These are phyloP conservation scores for Megamerina dolium DNA, from an alignment of 2,888 invertebrate species.

Conservation along the genomic window DNA sequence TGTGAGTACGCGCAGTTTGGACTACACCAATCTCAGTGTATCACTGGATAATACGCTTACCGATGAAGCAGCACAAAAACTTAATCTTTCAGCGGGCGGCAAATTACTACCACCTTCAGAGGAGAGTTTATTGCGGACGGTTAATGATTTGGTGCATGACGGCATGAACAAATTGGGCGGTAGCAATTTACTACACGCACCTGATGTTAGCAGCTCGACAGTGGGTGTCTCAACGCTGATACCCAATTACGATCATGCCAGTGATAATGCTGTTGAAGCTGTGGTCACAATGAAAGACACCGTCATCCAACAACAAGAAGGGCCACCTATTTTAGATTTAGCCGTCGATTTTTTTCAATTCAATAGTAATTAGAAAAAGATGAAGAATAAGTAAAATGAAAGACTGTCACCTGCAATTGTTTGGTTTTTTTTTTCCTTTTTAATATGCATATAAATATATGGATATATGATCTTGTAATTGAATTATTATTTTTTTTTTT, in stretches of 20 bases:
- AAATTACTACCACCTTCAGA: constrained; percentile 44
- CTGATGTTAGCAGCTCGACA: constrained; percentile 9
- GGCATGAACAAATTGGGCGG: constrained; percentile 30
- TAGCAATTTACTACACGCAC: constrained; percentile 19
- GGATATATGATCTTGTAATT: too few species aligned
- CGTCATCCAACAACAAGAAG: constrained; percentile 21
- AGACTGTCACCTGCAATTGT: too few species aligned
- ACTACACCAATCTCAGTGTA: constrained; percentile 45
- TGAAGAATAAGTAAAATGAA: too few species aligned
- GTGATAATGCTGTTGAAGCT: constrained; percentile 49
- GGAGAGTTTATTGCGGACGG: constrained; percentile 44
- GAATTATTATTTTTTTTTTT: too few species aligned
- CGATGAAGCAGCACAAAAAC: constrained; percentile 44
- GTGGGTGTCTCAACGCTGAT: constrained; percentile 19
- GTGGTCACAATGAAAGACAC: constrained; percentile 43
- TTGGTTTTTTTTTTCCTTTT: too few species aligned
- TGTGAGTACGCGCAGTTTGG: constrained; percentile 29
- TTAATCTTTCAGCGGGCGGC: constrained; percentile 45
- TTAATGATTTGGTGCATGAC: constrained; percentile 40
- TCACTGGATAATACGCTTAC: constrained; percentile 45
- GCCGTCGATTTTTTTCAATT: constrained; percentile 47
- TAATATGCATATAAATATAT: too few species aligned
- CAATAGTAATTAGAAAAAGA: constrained; percentile 31
- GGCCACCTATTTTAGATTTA: constrained; percentile 40
- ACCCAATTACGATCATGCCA: constrained; percentile 45